Evolutionary conservation across 2,888 invertebrate genomes (phyloP), one percentile per base, ranked within the genome.

Genomic region (Acanthococcus lagerstroemiae): DNA sequence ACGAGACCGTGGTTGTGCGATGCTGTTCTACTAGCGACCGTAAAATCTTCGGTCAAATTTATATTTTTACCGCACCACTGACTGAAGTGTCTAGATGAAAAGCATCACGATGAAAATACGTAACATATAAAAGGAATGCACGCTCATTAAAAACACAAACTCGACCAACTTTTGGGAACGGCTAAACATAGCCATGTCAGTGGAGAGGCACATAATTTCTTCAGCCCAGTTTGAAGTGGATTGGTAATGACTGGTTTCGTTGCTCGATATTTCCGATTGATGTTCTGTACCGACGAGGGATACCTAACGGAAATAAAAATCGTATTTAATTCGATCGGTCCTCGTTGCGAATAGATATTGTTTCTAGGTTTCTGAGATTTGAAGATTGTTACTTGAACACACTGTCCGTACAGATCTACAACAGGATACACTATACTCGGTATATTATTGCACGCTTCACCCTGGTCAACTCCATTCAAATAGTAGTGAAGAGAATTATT

Each of bases 401-500:
- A 95, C 75, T 92, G 92, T 0, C 95, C 95, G 74, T 94, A 95
- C 60, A 95, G 80, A 79, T 95, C 95, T 57, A 95, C 85, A n/a
- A 95, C 93, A 2, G 93, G 94, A 78, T 90, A 95, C 65, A 95
- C 84, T 76, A 86, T 89, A 44, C 83, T 78, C 68, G 88, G 86
- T 3, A 88, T 82, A 67, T 88, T 86, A 63, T 84, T 83, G 76
- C 89, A 90, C 1, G 94, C 93, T 22, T 85, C 80, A 15, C 92
- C 93, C 80, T 90, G 88, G 73, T 92, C 90, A 73, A 89, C 83
- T 0, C 91, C 91, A 74, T 93, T 88, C 66, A 90, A 78, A 74
- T 86, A 92, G 77, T 90, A 92, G 75, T 93, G 91, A 12, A 94
- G 80, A 69, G 84, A 87, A 75, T 95, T 92, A 0, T 86, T 81